phyloP scores from a whole-genome alignment of 1,140 invertebrate genomes.

The Laupala kohalensis region DNA sequence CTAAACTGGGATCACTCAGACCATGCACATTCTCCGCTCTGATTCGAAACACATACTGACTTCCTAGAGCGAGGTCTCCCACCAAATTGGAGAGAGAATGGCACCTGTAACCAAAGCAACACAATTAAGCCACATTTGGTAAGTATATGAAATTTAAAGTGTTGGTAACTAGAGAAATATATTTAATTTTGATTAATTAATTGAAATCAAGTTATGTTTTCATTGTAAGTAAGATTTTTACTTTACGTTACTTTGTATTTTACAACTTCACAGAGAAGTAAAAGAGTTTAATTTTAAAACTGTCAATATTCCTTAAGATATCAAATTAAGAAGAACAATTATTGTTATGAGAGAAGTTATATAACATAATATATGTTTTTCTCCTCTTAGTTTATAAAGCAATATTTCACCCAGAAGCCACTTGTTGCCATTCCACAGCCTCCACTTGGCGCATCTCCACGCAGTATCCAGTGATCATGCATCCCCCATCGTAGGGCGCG shows the following conservation, averaged over 20 bases:
- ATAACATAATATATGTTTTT: too few relatives aligned
- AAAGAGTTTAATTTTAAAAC: too few relatives aligned
- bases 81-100: slow-evolving; percentile 48
- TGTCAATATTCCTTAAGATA: neutral
- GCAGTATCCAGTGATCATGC: slow-evolving; percentile 65
- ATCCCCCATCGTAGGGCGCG: slow-evolving; percentile 72
- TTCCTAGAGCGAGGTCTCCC: slow-evolving; percentile 36
- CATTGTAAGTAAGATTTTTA: too few relatives aligned
- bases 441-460: slow-evolving; percentile 54
- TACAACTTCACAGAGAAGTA: too few relatives aligned
- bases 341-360: too few relatives aligned
- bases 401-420: slow-evolving; percentile 34
- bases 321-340: neutral
- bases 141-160: too few relatives aligned
- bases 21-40: slow-evolving; percentile 68
- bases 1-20: slow-evolving; percentile 48
- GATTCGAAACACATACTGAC: slow-evolving; percentile 56
- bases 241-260: too few relatives aligned
- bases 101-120: slow-evolving; percentile 35
- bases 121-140: too few relatives aligned
- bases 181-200: too few relatives aligned
- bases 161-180: too few relatives aligned
- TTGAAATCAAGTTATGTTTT: too few relatives aligned
- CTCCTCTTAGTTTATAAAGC: neutral
- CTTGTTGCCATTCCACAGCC: slow-evolving; percentile 39